Percentiles rank a stretch among this genome's conserved stretches.
Conservation (phyloP, 2,797 vertebrate genomes). For the Steatocranus sp. region DNA sequence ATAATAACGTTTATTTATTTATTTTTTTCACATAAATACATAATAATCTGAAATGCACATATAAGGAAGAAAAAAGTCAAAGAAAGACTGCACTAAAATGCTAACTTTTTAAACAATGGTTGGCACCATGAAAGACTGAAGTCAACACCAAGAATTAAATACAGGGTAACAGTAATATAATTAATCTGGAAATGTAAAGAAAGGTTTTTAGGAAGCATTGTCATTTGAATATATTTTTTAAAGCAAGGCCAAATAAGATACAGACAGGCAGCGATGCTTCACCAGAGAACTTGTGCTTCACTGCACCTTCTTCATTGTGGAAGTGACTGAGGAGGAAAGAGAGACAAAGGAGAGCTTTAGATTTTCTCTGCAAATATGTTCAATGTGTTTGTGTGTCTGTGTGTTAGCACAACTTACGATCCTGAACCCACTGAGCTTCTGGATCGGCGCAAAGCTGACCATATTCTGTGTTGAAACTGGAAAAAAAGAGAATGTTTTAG, state of each 20-base stretch:
- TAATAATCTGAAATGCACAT: rapidly evolving
- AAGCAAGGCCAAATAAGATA: background rate
- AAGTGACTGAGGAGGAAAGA: background rate
- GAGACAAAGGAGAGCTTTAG: background rate
- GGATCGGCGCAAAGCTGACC: background rate
- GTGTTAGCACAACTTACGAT: background rate
- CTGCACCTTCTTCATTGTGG: background rate
- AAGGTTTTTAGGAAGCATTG: background rate
- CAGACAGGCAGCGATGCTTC: background rate
- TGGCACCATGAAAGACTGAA: background rate
- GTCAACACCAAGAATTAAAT: background rate
- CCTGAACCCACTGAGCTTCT: background rate
- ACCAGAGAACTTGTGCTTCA: background rate
- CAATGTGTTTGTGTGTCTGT: background rate
- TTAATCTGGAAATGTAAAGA: background rate
- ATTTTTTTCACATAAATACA: rapidly evolving
- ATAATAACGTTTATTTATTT: background rate
- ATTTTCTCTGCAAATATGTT: background rate
- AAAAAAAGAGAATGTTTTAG: rapidly evolving
- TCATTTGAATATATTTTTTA: background rate
- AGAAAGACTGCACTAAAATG: rapidly evolving
- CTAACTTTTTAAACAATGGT: background rate
- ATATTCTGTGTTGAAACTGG: background rate
- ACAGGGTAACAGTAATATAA: background rate
- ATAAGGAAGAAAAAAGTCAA: background rate